phyloP scores from a whole-genome alignment of 2,113 vertebrate genomes.

The Pseudonaja textilis region DNA sequence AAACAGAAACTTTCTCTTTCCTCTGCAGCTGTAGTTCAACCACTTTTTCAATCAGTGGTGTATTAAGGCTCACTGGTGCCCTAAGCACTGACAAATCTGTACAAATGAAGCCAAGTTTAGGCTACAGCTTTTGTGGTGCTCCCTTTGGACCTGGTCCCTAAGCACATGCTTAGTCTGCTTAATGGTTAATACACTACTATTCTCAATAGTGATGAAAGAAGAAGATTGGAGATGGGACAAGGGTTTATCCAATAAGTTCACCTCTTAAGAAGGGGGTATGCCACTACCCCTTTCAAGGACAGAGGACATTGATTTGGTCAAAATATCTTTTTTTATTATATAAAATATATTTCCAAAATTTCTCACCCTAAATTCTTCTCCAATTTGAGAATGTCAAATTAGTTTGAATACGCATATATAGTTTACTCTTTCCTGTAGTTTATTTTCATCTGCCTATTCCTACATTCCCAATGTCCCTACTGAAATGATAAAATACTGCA shows the following conservation, averaged over 20 bases:
- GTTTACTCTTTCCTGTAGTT: neutral
- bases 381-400: neutral
- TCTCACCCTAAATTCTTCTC: neutral
- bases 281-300: neutral
- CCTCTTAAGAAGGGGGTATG: neutral
- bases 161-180: too few relatives aligned
- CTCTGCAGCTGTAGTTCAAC: neutral
- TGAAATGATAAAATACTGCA: neutral
- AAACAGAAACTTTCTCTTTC: neutral
- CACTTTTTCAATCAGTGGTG: neutral
- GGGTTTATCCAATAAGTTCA: neutral
- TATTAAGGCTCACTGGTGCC: too few relatives aligned
- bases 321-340: neutral
- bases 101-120: too few relatives aligned
- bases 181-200: too few relatives aligned
- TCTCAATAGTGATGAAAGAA: neutral
- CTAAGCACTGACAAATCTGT: too few relatives aligned
- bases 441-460: neutral
- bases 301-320: neutral
- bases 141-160: too few relatives aligned
- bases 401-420: neutral
- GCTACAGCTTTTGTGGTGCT: too few relatives aligned
- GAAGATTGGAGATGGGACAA: neutral
- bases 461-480: neutral
- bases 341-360: slow-evolving; percentile 16